Percentiles rank a stretch among this genome's conserved stretches.
Conservation (phyloP, 2,797 vertebrate species). For the Nyctalus aviator region DNA sequence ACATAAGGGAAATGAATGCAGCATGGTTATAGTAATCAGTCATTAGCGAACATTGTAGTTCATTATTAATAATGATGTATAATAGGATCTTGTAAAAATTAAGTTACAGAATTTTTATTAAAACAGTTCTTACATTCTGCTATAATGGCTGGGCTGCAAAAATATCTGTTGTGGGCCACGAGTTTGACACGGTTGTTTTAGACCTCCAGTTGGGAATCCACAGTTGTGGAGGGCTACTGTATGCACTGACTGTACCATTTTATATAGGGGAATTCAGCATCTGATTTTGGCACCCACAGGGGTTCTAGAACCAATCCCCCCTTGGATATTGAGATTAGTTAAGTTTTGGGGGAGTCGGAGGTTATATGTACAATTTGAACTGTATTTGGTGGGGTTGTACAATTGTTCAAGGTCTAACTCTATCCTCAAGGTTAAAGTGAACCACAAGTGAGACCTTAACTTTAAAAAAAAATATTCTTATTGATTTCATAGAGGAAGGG, state of each 20-base stretch:
- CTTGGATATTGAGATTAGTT: neutral
- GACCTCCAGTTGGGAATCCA: neutral
- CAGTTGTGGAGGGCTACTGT: neutral
- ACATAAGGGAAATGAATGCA: no score
- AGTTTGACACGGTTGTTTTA: neutral
- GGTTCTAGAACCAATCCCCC: neutral
- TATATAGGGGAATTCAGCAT: neutral
- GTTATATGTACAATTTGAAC: neutral
- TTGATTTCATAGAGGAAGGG: no score
- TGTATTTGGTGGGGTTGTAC: neutral
- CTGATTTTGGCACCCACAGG: neutral
- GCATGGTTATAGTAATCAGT: no score
- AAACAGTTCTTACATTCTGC: no score
- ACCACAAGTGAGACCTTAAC: neutral
- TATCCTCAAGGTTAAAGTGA: neutral
- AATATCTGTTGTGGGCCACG: no score
- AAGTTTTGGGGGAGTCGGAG: neutral
- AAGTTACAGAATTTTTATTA: no score
- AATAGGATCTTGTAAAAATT: no score
- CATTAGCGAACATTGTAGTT: no score
- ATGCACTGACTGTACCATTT: neutral
- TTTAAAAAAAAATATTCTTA: no score
- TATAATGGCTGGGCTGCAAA: no score
- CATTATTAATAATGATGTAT: no score
- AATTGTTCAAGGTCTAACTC: neutral